A percentile compares a stretch with the other conserved stretches of the same genome.
phyloP scores from a whole-genome alignment of 2,888 invertebrate species.

The Stomorhina lunata region DNA sequence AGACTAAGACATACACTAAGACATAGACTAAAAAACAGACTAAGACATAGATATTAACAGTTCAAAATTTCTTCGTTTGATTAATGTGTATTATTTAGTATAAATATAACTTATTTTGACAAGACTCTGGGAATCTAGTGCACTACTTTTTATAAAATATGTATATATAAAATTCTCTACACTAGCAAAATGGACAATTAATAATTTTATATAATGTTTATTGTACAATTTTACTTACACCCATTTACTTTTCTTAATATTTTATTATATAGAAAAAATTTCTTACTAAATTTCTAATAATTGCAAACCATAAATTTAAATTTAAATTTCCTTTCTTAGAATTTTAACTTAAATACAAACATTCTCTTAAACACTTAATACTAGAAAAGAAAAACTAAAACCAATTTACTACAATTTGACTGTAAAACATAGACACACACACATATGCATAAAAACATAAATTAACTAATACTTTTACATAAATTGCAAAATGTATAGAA shows the following conservation, averaged over 20 bases:
- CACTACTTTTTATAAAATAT: no score
- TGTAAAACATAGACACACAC: neutral
- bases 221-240: neutral
- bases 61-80: no score
- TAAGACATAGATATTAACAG: no score
- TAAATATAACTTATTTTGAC: no score
- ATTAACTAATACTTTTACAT: no score
- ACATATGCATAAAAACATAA: neutral
- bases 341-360: slow-evolving; percentile 5
- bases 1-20: no score
- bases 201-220: neutral
- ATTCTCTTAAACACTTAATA: neutral
- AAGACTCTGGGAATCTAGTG: no score
- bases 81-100: no score
- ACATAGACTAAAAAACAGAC: no score
- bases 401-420: neutral
- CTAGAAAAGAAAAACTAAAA: neutral
- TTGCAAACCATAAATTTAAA: slow-evolving; percentile 58
- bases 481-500: neutral
- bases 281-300: slow-evolving; percentile 44
- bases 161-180: no score
- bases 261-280: neutral
- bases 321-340: slow-evolving; percentile 41
- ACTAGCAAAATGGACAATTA: no score
- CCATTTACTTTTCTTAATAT: neutral